Percentiles rank a stretch among this genome's conserved stretches.
These are phyloP conservation scores for Girardinichthys multiradiatus DNA, from an alignment of 2,113 vertebrate species.

Conservation along the genomic window DNA sequence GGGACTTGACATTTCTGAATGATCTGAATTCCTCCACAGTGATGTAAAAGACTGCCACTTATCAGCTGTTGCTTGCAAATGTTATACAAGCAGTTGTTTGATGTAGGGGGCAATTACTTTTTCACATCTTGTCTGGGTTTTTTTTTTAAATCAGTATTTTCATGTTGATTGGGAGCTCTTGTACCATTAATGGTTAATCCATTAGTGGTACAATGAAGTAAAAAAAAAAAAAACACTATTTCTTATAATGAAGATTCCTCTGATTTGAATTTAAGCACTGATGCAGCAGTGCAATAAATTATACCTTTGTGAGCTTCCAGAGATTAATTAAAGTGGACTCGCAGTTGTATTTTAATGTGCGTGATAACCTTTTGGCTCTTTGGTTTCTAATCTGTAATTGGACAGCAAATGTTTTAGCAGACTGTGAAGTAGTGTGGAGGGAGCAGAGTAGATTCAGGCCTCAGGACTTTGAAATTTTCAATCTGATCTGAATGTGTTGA, in stretches of 20 bases:
- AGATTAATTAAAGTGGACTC: not conserved
- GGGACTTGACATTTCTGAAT: no score
- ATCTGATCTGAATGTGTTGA: not conserved
- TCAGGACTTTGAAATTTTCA: not conserved
- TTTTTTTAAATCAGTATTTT: constrained; percentile 20
- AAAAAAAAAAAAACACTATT: no score
- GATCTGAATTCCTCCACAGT: no score
- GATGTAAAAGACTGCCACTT: no score
- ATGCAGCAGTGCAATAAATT: not conserved
- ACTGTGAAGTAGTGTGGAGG: not conserved
- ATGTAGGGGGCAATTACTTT: no score
- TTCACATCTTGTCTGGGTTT: no score
- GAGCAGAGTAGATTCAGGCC: not conserved
- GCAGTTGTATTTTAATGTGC: not conserved
- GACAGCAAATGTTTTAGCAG: no score
- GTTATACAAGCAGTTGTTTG: no score
- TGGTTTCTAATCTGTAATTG: not conserved
- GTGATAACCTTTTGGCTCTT: not conserved
- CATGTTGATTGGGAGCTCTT: constrained; percentile 2
- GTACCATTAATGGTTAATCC: not conserved
- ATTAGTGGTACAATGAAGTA: no score
- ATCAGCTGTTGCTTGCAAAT: no score
- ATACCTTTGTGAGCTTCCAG: not conserved
- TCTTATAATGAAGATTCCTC: not conserved
- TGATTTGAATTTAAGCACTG: constrained; percentile 8